Conservation (phyloP, 1,140 invertebrate species). For the Eciton burchellii region DNA sequence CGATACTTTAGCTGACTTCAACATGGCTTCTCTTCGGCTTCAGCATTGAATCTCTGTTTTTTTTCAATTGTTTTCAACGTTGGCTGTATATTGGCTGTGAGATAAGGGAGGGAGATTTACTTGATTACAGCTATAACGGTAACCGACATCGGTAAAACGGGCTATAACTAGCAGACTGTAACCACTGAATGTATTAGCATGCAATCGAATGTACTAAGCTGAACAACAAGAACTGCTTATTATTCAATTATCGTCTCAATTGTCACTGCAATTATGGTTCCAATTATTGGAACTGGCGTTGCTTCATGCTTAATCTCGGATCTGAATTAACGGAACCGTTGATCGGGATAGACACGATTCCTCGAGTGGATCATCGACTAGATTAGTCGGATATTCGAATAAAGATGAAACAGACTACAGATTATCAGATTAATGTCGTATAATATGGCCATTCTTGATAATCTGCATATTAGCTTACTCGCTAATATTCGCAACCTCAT, state of each 20-base stretch:
- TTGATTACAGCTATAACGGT: conserved; percentile 40
- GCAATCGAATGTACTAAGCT: conserved; percentile 32
- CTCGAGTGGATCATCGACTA: too few species aligned
- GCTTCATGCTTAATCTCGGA: conserved; percentile 11
- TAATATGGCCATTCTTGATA: too few species aligned
- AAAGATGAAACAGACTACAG: too few species aligned
- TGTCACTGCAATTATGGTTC: conserved; percentile 8
- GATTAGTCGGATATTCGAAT: too few species aligned
- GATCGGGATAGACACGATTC: too few species aligned
- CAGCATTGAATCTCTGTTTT: not conserved
- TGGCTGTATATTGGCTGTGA: not conserved
- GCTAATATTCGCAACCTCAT: not conserved
- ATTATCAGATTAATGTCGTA: too few species aligned
- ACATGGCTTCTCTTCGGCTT: too few species aligned
- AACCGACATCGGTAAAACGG: conserved; percentile 35
- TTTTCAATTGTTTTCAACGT: conserved; percentile 26
- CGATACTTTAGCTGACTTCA: not conserved
- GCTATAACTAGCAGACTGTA: conserved; percentile 22
- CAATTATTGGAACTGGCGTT: not conserved
- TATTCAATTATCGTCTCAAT: conserved; percentile 54
- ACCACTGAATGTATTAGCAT: conserved; percentile 36
- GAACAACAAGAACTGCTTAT: conserved; percentile 35
- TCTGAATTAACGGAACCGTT: too few species aligned
- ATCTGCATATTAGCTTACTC: too few species aligned
- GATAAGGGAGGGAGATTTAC: conserved; percentile 29